Percentiles rank a stretch among this genome's conserved stretches.
Conservation (phyloP, 2,797 vertebrate genomes). For the Dermochelys coriacea region DNA sequence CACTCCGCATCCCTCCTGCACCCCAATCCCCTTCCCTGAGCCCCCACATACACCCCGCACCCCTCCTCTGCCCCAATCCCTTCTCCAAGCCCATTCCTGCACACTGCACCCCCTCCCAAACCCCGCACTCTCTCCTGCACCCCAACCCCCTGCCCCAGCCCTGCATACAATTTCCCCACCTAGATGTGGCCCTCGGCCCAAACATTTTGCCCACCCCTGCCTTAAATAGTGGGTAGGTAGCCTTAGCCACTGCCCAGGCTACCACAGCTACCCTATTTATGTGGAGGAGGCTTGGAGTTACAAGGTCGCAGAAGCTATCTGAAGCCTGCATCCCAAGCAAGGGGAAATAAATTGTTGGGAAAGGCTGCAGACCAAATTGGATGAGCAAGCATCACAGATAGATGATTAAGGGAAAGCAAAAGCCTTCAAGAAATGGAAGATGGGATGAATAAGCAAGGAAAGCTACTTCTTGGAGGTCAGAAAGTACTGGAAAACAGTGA, state of each 20-base stretch:
- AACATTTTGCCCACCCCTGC: neutral
- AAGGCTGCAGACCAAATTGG: neutral
- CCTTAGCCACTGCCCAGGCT: neutral
- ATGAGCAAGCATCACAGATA: neutral
- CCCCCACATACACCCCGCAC: too few species aligned
- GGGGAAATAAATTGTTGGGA: neutral
- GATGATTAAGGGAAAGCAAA: neutral
- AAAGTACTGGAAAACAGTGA: neutral
- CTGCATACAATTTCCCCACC: too few species aligned
- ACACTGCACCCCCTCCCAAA: too few species aligned
- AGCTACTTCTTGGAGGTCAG: neutral
- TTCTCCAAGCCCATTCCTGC: too few species aligned
- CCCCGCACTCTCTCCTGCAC: too few species aligned
- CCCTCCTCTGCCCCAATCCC: too few species aligned
- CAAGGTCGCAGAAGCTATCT: neutral
- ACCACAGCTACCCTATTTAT: neutral
- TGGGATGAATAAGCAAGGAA: neutral
- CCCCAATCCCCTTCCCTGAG: too few species aligned
- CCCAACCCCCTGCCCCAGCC: too few species aligned
- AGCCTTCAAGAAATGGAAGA: neutral
- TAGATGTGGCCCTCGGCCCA: too few species aligned
- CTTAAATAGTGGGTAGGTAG: neutral
- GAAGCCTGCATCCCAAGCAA: neutral
- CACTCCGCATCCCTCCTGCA: too few species aligned
- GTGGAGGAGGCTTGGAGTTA: neutral